Base-by-base conservation (phyloP, 2,888 invertebrate species). In the Cheilosia urbana region DNA sequence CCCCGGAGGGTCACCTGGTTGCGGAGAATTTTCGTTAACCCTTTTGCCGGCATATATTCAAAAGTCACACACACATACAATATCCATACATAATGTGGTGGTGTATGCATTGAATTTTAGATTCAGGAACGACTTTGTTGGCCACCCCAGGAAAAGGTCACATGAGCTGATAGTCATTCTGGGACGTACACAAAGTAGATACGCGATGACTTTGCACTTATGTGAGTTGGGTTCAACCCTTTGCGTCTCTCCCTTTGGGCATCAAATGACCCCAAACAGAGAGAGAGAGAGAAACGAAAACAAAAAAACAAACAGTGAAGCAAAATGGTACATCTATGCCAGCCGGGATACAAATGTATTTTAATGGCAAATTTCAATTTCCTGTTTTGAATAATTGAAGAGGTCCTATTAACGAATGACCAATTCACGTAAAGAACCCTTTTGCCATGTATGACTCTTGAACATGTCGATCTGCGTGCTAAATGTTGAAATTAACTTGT, bases 301-400 rank as follows among this genome's bases (percentile, higher is more conserved):
- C 37, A 37, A 49, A 21, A 34, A 47, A 58, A 47, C 1, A 15
- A 24, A 53, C 27, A 60, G 45, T 11, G 17, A 49, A 49, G 27
- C 34, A 53, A 72, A 60, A 76, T 30, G 19, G 21, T 15, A 13
- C 21, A n/a, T 27, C 24, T 21, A 58, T 17, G 21, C 21, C 75
- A 42, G 65, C 63, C 45, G 45, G 68, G 57, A 45, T 68, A 77
- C 57, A 78, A 78, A 69, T 81, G 80, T 37, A 37, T 60, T 80
- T 72, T 73, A 85, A 80, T 77, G 81, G 73, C 71, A 77, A 79
- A 87, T 80, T 84, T 87, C 82, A 81, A 87, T 87, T 87, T 87
- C 78, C 82, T 75, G 68, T 72, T 87, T 87, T 87, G 72, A 80
- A 85, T 85, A 81, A 81, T 85, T 80, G 76, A 85, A 85, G 85